A percentile compares a stretch with the other conserved stretches of the same genome.
These are phyloP conservation scores for Petrocephalus sullivani DNA, from an alignment of 2,797 vertebrate genomes.

Conservation along the genomic window DNA sequence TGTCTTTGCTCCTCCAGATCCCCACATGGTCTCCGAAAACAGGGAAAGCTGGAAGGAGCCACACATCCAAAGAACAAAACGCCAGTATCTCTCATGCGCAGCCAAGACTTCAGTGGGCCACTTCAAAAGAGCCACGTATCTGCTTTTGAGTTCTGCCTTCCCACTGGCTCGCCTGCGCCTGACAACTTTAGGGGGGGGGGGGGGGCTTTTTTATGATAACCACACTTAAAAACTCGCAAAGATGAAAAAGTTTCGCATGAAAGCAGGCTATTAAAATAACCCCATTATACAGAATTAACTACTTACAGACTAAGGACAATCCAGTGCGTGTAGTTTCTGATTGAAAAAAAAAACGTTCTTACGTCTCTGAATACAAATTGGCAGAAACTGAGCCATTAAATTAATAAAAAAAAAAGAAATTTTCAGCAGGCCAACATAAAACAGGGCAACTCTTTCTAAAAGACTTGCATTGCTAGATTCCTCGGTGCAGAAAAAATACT, in stretches of 20 bases:
- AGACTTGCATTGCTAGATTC: neutral
- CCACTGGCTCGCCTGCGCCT: slow-evolving; percentile 19
- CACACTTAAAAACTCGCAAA: slow-evolving; percentile 21
- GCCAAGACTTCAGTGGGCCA: slow-evolving; percentile 43
- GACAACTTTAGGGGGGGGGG: neutral
- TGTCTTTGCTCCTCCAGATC: slow-evolving; percentile 30
- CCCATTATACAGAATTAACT: slow-evolving; percentile 38
- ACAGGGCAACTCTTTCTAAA: neutral
- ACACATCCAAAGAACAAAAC: slow-evolving; percentile 29
- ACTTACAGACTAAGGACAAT: slow-evolving; percentile 22
- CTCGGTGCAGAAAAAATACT: neutral
- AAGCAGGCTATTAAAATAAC: slow-evolving; percentile 27
- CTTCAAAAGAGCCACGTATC: slow-evolving; percentile 43
- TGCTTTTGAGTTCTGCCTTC: slow-evolving; percentile 33
- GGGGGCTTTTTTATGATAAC: slow-evolving; percentile 9
- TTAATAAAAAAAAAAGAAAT: neutral
- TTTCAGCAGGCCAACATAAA: neutral
- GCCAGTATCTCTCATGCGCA: slow-evolving; percentile 36
- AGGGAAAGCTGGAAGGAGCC: slow-evolving; percentile 33
- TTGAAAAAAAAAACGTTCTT: slow-evolving; percentile 13
- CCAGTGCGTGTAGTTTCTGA: slow-evolving; percentile 13
- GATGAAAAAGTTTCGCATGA: slow-evolving; percentile 23
- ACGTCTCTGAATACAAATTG: neutral
- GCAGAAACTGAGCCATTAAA: neutral
- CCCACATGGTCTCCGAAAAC: slow-evolving; percentile 35